Evolutionary conservation across 2,888 invertebrate genomes (phyloP), one percentile per base, ranked within the genome.

Genomic region (Nycteola revayana): DNA sequence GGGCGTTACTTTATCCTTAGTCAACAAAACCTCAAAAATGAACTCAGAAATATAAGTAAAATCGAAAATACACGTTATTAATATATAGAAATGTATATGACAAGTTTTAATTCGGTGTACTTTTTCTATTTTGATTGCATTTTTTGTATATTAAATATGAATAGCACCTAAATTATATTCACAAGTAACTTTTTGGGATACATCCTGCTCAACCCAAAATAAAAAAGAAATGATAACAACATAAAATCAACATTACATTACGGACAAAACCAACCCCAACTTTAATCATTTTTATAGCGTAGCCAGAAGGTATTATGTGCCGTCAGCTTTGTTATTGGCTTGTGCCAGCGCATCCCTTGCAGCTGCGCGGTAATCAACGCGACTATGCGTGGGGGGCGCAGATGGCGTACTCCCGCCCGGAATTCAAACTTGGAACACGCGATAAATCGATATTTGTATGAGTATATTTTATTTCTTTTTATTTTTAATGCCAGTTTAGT

Each of bases 351-450:
- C 69, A 74, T 74, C 75, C 74, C 74, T 51, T 41, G 34, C 86
- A 86, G 86, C 86, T 86, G 86, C 79, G 59, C 59, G 61, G 61
- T 70, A 76, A 77, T 81, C 81, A 76, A 77, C 77, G 61, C 57
- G 58, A 71, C 21, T 21, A 21, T 82, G 83, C 77, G 83, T 79
- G 86, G 84, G 85, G 82, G 81, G 74, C 73, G 86, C 87, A 86
- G 84, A 86, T 86, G 86, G 75, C 72, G 63, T 43, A 60, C 73
- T 62, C 75, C 75, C 72, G 74, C 68, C 62, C 70, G 56, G 50
- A 46, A 42, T 55, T 35, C 44, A 43, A 21, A 21, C 21, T 51
- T 46, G 30, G 40, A 33, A 50, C 29, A 49, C 37, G 52, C 66
- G 46, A 68, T 67, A 70, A 68, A 79, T 78, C 75, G 80, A 80